phyloP scores from a whole-genome alignment of 2,797 vertebrate genomes.

The Notolabrus celidotus region DNA sequence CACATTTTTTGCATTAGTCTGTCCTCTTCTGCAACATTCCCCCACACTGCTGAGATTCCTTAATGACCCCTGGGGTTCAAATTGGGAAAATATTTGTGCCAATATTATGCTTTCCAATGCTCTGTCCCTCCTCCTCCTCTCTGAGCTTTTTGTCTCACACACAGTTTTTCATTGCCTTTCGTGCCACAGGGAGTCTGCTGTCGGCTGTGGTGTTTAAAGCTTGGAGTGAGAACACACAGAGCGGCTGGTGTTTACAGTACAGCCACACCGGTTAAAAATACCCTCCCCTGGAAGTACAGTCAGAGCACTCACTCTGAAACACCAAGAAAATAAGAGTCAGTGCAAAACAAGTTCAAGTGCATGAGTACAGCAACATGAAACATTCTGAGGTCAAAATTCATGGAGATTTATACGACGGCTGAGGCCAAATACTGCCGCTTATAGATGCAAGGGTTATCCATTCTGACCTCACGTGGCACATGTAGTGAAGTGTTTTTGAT shows the following conservation, averaged over 20 bases:
- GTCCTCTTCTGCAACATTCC: conserved; percentile 24
- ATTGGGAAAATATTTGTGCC: conserved; percentile 57
- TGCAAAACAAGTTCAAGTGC: conserved; percentile 32
- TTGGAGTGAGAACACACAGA: conserved; percentile 78
- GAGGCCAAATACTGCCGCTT: too few relatives aligned
- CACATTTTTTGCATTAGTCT: conserved; percentile 26
- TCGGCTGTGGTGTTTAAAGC: conserved; percentile 62
- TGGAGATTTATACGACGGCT: too few relatives aligned
- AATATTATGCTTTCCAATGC: conserved; percentile 60
- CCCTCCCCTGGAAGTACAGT: conserved; percentile 65
- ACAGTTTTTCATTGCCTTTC: conserved; percentile 60
- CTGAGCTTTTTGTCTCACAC: conserved; percentile 48
- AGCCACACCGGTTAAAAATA: conserved; percentile 74
- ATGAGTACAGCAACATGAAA: background rate
- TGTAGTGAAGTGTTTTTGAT: too few relatives aligned
- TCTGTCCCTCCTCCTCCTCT: conserved; percentile 13
- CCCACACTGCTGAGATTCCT: conserved; percentile 35
- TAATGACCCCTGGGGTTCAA: conserved; percentile 50
- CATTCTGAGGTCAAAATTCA: too few relatives aligned
- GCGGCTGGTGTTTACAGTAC: conserved; percentile 72
- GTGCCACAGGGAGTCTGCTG: conserved; percentile 58
- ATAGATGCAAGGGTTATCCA: too few relatives aligned
- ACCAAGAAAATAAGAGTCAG: conserved; percentile 39
- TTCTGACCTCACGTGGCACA: too few relatives aligned
- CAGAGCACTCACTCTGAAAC: conserved; percentile 53